A percentile compares a stretch with the other conserved stretches of the same genome.
phyloP scores from a whole-genome alignment of 1,140 invertebrate genomes.

The Meloidogyne hapla region DNA sequence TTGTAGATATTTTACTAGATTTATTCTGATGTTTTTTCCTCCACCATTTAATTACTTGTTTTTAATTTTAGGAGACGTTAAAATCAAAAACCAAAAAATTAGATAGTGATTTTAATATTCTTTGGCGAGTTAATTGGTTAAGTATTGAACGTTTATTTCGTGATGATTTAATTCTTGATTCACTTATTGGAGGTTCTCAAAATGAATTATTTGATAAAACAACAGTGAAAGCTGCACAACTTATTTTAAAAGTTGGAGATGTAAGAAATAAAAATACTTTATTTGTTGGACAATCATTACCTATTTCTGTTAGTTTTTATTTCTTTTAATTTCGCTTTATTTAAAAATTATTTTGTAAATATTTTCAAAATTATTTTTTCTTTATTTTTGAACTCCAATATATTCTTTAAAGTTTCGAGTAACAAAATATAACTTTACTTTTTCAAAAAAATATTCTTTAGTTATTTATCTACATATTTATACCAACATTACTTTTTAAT shows the following conservation, averaged over 20 bases:
- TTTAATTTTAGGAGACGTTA: background rate
- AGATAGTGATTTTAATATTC: constrained; percentile 31
- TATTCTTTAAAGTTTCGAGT: no score
- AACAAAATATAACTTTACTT: no score
- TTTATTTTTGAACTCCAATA: no score
- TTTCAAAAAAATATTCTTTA: no score
- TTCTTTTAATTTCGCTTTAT: background rate
- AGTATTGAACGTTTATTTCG: constrained; percentile 42
- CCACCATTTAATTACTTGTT: background rate
- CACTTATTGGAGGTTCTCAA: constrained; percentile 11
- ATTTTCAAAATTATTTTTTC: no score
- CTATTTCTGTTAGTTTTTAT: constrained; percentile 30
- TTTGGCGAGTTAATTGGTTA: constrained; percentile 45
- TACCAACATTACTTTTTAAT: background rate
- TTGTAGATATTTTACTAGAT: no score
- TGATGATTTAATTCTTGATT: constrained; percentile 43
- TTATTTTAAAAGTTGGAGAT: constrained; percentile 40
- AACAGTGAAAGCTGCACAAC: constrained; percentile 22
- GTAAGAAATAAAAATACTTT: constrained; percentile 1
- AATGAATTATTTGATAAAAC: constrained; percentile 31
- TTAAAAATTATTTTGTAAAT: no score
- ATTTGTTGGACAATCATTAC: constrained; percentile 28
- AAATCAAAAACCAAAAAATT: constrained; percentile 7
- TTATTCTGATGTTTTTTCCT: no score
- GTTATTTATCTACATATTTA: background rate